A percentile compares a stretch with the other conserved stretches of the same genome.
Evolutionary conservation across 2,888 invertebrate species (phyloP).

Genomic region (Heliconius aoede): DNA sequence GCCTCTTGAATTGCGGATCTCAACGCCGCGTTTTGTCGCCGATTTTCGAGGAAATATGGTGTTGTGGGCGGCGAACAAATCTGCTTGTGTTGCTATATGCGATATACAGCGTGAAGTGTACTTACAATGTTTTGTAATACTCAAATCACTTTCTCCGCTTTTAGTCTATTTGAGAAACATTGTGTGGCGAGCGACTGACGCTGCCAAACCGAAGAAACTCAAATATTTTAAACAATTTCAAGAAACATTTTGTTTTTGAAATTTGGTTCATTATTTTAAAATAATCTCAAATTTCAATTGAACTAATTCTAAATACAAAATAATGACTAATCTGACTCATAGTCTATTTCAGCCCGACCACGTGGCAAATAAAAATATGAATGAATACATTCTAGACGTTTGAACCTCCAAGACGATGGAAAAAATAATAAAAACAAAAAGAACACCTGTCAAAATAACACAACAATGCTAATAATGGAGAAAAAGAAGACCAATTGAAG

Average conservation of each 20-base stretch:
- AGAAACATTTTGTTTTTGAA: background rate
- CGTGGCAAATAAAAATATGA: constrained; percentile 3
- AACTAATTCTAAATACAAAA: background rate
- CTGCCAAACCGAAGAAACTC: background rate
- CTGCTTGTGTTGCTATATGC: too few relatives aligned
- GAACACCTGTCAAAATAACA: constrained; percentile 41
- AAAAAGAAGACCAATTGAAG: constrained; percentile 31
- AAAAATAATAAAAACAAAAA: constrained; percentile 7
- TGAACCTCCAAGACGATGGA: background rate
- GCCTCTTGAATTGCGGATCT: too few relatives aligned
- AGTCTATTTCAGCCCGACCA: background rate
- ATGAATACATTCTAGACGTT: background rate
- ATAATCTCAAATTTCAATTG: constrained; percentile 3
- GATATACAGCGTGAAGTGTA: too few relatives aligned
- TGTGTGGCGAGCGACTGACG: background rate
- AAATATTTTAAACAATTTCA: background rate
- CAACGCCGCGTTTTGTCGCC: too few relatives aligned
- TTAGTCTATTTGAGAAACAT: background rate
- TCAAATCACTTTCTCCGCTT: too few relatives aligned
- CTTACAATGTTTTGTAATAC: too few relatives aligned
- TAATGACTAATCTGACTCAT: background rate
- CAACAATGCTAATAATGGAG: constrained; percentile 29
- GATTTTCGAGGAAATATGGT: too few relatives aligned
- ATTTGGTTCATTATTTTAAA: background rate
- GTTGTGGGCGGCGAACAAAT: too few relatives aligned